Evolutionary conservation across 2,113 vertebrate genomes (phyloP), one percentile per base, ranked within the genome.

Genomic region (Columba janthina): DNA sequence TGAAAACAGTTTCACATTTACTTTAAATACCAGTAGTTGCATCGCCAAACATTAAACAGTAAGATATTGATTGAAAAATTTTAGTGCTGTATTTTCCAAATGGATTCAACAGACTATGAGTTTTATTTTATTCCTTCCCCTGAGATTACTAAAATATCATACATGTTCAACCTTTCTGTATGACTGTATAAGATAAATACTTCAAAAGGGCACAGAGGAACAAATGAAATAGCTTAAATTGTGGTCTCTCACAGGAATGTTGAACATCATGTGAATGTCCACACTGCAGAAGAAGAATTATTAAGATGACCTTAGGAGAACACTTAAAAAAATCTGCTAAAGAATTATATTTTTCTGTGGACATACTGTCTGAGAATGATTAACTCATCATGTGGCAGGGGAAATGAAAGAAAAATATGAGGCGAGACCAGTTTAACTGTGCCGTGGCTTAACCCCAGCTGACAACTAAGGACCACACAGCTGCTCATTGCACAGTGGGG

Each of bases 201-300:
- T 90, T 61, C 46, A 38, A 90, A 88, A 91, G 53, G 53, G 31
- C 53, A 67, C 15, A 77, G 78, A 78, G 18, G 48, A 93, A 75
- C 25, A 95, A 88, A 83, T 56, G 46, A 88, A 34, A 89, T 26
- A 90, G 51, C 38, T 90, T 89, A 75, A 78, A 85, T 10, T 87
- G 92, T 70, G 54, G n/a, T 88, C 4, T 82, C 29, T 65, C 71
- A 62, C 34, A 88, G 64, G 75, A 93, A 91, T 75, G 85, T 53
- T 72, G 62, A 79, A 89, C 44, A 91, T 94, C 78, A 90, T 95
- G 92, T 94, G 94, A 91, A 82, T 74, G 83, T 73, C 56, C 46
- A 74, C 64, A 54, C 19, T 51, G 54, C 2, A 28, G 57, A 90
- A 58, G 74, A 95, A 73, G 74, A 93, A 90, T 85, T 89, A 62